Percentiles rank a stretch among this genome's conserved stretches.
These are phyloP conservation scores for Aphis craccivora DNA, from an alignment of 1,140 invertebrate genomes.

Conservation along the genomic window DNA sequence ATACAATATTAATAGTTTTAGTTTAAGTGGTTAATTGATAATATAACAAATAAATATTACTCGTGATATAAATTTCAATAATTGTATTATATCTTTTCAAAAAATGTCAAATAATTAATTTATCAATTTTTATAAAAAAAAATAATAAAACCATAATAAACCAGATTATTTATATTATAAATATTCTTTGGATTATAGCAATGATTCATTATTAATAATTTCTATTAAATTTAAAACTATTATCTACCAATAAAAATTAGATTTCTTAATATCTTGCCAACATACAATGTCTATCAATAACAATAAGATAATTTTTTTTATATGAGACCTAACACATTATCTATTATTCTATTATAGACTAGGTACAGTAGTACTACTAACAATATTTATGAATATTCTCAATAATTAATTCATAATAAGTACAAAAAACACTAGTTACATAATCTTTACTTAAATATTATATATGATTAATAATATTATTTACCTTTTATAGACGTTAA, in stretches of 20 bases:
- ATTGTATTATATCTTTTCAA: too few relatives aligned
- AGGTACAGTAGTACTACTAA: background rate
- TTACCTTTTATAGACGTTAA: background rate
- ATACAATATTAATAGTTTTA: background rate
- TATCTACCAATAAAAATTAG: background rate
- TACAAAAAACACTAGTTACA: background rate
- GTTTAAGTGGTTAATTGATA: background rate
- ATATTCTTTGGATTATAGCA: background rate
- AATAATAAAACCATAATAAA: background rate
- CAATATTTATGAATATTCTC: background rate
- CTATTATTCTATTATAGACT: background rate
- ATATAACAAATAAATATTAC: too few relatives aligned
- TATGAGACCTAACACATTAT: background rate
- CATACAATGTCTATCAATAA: background rate
- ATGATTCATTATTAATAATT: background rate
- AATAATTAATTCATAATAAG: background rate
- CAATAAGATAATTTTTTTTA: background rate
- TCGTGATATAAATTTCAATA: too few relatives aligned
- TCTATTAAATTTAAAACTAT: background rate
- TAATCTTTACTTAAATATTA: background rate
- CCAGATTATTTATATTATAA: background rate
- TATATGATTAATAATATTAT: background rate
- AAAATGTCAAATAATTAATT: background rate
- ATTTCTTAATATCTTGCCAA: background rate
- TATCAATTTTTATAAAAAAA: background rate